phyloP scores from a whole-genome alignment of 2,113 vertebrate species.

The Hippocampus barbouri region DNA sequence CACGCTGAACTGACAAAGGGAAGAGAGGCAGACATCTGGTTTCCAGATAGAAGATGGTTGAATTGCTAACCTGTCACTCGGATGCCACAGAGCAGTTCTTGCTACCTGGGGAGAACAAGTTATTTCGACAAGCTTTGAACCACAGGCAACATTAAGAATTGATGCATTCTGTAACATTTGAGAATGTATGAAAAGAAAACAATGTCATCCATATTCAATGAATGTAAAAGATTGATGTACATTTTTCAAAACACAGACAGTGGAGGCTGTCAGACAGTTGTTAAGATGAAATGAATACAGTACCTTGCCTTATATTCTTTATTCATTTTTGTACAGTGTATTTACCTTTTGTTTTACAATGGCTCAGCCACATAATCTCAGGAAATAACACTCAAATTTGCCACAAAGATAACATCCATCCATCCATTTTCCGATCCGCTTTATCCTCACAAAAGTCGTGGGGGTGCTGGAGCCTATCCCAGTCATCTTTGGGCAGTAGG shows the following conservation, averaged over 20 bases:
- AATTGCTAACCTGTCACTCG: not conserved
- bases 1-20: not conserved
- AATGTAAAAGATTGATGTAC: not conserved
- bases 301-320: too few species aligned
- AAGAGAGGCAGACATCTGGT: not conserved
- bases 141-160: not conserved
- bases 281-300: not conserved
- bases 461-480: too few species aligned
- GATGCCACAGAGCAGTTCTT: not conserved
- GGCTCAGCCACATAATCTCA: not conserved
- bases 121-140: constrained; percentile 8
- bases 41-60: not conserved
- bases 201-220: constrained; percentile 7
- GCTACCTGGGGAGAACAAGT: not conserved
- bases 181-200: constrained; percentile 1
- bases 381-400: not conserved
- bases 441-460: too few species aligned
- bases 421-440: too few species aligned
- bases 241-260: not conserved
- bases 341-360: not conserved
- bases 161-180: constrained; percentile 6
- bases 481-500: too few species aligned
- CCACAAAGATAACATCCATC: not conserved
- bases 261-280: not conserved
- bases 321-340: not conserved